phyloP scores from a whole-genome alignment of 2,888 invertebrate species.

The Chrysina gloriosa region DNA sequence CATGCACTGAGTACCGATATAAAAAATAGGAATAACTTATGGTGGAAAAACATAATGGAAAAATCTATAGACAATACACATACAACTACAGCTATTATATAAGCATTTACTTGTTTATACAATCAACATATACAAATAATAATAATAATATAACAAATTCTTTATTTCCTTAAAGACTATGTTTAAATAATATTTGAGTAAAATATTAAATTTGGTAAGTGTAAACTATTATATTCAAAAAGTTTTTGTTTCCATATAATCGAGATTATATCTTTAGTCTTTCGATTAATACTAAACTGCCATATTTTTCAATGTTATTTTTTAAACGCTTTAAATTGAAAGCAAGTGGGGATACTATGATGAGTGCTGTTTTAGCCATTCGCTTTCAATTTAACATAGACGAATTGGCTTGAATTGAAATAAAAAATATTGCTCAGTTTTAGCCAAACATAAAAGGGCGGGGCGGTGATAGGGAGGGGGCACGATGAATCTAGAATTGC shows the following conservation, averaged over 20 bases:
- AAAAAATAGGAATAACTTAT: conserved; percentile 56
- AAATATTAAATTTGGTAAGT: conserved; percentile 40
- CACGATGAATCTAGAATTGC: conserved; percentile 22
- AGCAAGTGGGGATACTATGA: conserved; percentile 16
- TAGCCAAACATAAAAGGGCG: conserved; percentile 39
- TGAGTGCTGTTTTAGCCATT: conserved; percentile 16
- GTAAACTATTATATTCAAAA: conserved; percentile 36
- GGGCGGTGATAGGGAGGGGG: too few relatives aligned
- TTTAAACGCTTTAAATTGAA: conserved; percentile 22
- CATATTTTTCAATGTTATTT: not conserved
- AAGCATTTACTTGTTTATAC: conserved; percentile 56
- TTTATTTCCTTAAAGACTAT: conserved; percentile 34
- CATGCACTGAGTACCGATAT: conserved; percentile 54
- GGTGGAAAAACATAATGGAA: conserved; percentile 52
- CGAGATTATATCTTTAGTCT: conserved; percentile 44
- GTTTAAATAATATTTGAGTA: conserved; percentile 44
- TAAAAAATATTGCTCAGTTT: conserved; percentile 31
- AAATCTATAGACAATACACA: conserved; percentile 52
- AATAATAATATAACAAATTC: conserved; percentile 45
- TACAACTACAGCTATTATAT: conserved; percentile 46
- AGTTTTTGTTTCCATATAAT: conserved; percentile 28
- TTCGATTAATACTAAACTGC: conserved; percentile 36
- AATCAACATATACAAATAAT: conserved; percentile 58
- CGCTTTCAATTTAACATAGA: conserved; percentile 19
- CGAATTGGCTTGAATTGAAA: not conserved